Percentiles rank a stretch among this genome's conserved stretches.
These are phyloP conservation scores for Noctua janthe DNA, from an alignment of 2,888 invertebrate genomes.

Conservation along the genomic window DNA sequence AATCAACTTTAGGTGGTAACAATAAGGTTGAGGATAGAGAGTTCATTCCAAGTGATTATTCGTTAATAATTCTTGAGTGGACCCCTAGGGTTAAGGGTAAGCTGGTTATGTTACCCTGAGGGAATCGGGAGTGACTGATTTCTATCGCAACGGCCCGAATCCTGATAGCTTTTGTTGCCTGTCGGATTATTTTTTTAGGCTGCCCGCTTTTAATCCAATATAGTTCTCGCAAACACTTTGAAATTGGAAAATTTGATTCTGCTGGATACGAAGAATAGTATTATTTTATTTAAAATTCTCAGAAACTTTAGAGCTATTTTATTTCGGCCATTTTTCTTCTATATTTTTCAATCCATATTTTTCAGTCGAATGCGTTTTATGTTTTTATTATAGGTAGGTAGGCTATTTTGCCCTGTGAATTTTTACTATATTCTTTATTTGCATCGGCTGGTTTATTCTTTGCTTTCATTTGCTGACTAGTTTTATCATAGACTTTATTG, in stretches of 20 bases:
- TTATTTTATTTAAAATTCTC: slow-evolving; percentile 25
- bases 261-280: background rate
- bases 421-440: background rate
- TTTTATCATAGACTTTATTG: background rate
- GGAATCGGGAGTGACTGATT: slow-evolving; percentile 76
- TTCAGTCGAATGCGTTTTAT: background rate
- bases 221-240: slow-evolving; percentile 46
- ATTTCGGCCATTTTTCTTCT: background rate
- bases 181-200: slow-evolving; percentile 64
- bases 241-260: slow-evolving; percentile 32
- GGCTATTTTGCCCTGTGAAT: background rate
- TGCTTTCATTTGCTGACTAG: background rate
- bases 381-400: background rate
- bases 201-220: slow-evolving; percentile 56
- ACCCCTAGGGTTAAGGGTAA: slow-evolving; percentile 70
- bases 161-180: slow-evolving; percentile 69
- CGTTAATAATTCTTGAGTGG: slow-evolving; percentile 77
- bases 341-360: background rate
- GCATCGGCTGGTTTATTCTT: background rate
- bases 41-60: slow-evolving; percentile 56
- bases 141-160: slow-evolving; percentile 71
- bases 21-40: slow-evolving; percentile 55
- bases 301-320: background rate
- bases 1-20: slow-evolving; percentile 38
- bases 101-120: slow-evolving; percentile 75